phyloP scores from a whole-genome alignment of 2,113 vertebrate species.

The Brachionichthys hirsutus region DNA sequence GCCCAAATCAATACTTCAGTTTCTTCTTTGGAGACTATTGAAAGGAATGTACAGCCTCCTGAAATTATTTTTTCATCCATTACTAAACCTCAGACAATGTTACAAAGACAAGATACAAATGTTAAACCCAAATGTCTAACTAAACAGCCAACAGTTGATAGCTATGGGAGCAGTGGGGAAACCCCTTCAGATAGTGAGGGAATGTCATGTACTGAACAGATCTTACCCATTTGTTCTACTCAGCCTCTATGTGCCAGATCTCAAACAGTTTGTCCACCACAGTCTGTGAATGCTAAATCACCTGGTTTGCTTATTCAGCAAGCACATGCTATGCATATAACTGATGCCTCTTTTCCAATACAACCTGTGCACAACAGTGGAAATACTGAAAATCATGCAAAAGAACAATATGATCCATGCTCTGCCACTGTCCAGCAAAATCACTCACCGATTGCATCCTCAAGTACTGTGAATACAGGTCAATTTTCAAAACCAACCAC shows the following conservation, averaged over 20 bases:
- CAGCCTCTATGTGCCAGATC: not conserved
- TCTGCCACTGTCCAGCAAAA: slow-evolving; percentile 13
- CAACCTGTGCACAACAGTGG: slow-evolving; percentile 11
- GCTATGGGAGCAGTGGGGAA: slow-evolving; percentile 56
- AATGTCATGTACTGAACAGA: slow-evolving; percentile 1
- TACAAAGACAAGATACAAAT: slow-evolving; percentile 37
- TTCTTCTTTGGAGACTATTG: slow-evolving; percentile 10
- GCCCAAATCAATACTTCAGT: slow-evolving; percentile 12
- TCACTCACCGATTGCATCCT: not conserved
- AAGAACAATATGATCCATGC: slow-evolving; percentile 10
- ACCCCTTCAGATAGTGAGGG: slow-evolving; percentile 20
- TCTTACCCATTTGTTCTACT: not conserved
- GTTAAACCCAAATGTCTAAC: slow-evolving; percentile 66
- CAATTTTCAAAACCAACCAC: slow-evolving; percentile 12
- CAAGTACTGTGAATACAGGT: slow-evolving; percentile 7
- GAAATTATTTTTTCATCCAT: not conserved
- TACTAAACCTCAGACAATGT: slow-evolving; percentile 11
- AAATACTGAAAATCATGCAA: slow-evolving; percentile 4
- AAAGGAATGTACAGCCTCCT: slow-evolving; percentile 14
- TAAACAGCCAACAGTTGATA: slow-evolving; percentile 71
- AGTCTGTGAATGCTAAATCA: slow-evolving; percentile 1
- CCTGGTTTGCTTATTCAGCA: slow-evolving; percentile 20
- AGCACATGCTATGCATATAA: not conserved
- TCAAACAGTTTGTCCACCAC: slow-evolving; percentile 21
- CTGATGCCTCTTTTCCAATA: not conserved